A percentile compares a stretch with the other conserved stretches of the same genome.
Evolutionary conservation across 2,113 vertebrate genomes (phyloP).

Genomic region (Typhlomys cinereus): DNA sequence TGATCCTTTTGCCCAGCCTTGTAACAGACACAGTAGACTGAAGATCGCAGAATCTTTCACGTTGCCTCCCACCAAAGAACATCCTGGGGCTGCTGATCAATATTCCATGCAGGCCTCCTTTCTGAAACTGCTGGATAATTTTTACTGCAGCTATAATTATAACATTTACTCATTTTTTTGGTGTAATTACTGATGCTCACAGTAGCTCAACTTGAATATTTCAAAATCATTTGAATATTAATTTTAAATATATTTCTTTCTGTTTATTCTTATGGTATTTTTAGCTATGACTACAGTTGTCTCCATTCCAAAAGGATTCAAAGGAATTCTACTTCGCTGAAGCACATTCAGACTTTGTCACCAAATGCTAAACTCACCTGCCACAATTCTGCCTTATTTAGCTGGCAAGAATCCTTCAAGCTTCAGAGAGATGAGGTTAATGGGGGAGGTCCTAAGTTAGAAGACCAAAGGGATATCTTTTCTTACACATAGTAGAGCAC

Average conservation of each 20-base stretch:
- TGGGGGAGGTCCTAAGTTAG: neutral
- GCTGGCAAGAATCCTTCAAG: neutral
- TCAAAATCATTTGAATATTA: conserved; percentile 81
- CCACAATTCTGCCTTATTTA: neutral
- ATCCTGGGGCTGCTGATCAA: conserved; percentile 61
- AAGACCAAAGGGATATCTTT: neutral
- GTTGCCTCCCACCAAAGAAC: conserved; percentile 48
- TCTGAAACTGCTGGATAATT: conserved; percentile 77
- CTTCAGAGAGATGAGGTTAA: neutral
- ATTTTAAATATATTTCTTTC: conserved; percentile 74
- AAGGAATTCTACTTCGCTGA: neutral
- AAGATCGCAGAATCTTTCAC: neutral
- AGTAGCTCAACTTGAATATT: conserved; percentile 78
- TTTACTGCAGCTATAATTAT: conserved; percentile 80
- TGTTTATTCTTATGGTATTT: conserved; percentile 72
- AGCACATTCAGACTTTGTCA: conserved; percentile 1
- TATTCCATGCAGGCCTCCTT: conserved; percentile 61
- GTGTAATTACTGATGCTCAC: conserved; percentile 78
- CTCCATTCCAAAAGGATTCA: conserved; percentile 41
- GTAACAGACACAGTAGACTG: neutral
- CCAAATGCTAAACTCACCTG: neutral
- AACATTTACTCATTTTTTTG: conserved; percentile 81
- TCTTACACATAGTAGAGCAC: neutral
- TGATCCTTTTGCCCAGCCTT: neutral
- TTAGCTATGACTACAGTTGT: conserved; percentile 61